phyloP scores from a whole-genome alignment of 92 coral and sea anemone genomes.

The Bergia sp. region DNA sequence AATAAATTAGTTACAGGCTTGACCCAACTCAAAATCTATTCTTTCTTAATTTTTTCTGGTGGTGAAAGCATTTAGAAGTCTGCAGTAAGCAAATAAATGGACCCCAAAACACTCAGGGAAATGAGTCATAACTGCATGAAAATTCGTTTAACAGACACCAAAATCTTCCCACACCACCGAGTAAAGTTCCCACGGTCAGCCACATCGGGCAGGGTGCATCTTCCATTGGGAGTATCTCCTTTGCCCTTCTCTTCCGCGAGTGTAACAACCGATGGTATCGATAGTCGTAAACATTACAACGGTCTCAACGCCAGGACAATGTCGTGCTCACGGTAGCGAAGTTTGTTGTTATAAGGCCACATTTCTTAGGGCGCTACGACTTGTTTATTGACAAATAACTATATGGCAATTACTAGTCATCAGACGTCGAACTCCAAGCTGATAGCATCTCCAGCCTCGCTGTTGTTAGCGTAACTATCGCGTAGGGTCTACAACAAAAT shows the following conservation, averaged over 20 bases:
- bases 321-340: not conserved
- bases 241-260: not conserved
- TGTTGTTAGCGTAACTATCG: slow-evolving; percentile 10
- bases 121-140: no score
- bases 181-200: not conserved
- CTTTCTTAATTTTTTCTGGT: not conserved
- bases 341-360: not conserved
- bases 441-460: slow-evolving; percentile 22
- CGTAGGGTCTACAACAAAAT: not conserved
- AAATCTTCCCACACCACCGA: not conserved
- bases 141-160: not conserved
- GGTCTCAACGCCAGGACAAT: not conserved
- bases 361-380: not conserved
- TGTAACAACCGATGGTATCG: not conserved
- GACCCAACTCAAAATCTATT: no score
- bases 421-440: slow-evolving; percentile 15
- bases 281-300: not conserved
- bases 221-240: not conserved
- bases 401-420: not conserved
- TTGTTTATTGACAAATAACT: no score
- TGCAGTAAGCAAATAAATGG: not conserved
- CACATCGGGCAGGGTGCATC: not conserved
- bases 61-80: not conserved
- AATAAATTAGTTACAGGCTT: no score
- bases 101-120: not conserved